Evolutionary conservation across 2,888 invertebrate genomes (phyloP), one percentile per base, ranked within the genome.

Genomic region (Slavum lentiscoides): DNA sequence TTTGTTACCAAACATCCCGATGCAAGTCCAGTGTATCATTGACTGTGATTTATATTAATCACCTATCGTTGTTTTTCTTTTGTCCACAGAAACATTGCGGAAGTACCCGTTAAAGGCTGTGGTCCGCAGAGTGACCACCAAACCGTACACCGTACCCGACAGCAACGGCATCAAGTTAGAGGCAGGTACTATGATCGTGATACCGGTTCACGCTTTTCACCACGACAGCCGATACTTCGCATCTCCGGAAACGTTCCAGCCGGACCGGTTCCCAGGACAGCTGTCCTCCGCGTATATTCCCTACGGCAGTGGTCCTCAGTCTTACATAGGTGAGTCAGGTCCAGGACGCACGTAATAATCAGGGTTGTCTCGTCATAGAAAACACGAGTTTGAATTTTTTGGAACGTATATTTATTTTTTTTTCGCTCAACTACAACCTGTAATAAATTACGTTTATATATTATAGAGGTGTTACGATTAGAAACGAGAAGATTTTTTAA

Each of bases 71-170:
- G 13, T 49, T 55, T 53, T 21, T 55, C 11, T 13, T 39, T 66
- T 58, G 74, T 62, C 2, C 62, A 8, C 64, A 80, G 77, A 80
- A 64, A 72, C 77, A 11, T 55, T 80, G n/a, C 77, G 77, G 13
- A 80, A 70, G 62, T 80, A 80, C 19, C 77, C 77, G 23, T 9
- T 80, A 37, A 19, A 5, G 15, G 5, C 70, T 5, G 64, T 43
- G 13, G 37, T 72, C 0, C 70, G 64, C 8, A 37, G 77, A 1
- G 23, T 70, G 55, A 39, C 70, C 53, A 80, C 62, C 55, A 80
- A 64, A 80, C 64, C 77, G 2, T 80, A 80, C 55, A 19, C 15
- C n/a, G 23, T 72, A 13, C 70, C 69, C 1, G 6, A 21, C n/a
- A 30, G 49, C 15, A 21, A 23, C 15, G 39, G 37, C 11, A 39